A percentile compares a stretch with the other conserved stretches of the same genome.
These are phyloP conservation scores for Cladopsammia gracilis DNA, from an alignment of 64 coral and sea anemone genomes.

Conservation along the genomic window DNA sequence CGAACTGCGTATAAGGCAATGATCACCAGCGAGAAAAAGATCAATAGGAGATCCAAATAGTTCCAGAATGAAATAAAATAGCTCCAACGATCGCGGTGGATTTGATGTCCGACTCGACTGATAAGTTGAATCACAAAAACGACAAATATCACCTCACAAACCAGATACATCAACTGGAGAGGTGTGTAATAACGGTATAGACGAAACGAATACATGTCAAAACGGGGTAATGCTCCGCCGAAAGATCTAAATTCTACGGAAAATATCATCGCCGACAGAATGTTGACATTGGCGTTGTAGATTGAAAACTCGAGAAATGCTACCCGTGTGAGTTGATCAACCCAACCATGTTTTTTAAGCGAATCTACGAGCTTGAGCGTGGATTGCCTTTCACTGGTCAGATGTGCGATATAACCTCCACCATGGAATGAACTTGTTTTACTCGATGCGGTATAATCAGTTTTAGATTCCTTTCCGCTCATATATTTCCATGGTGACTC, in stretches of 20 bases:
- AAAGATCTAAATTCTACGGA: slow-evolving; percentile 53
- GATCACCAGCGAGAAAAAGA: slow-evolving; percentile 33
- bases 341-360: slow-evolving; percentile 32
- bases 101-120: slow-evolving; percentile 19
- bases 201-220: slow-evolving; percentile 72
- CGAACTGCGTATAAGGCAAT: slow-evolving; percentile 64
- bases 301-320: slow-evolving; percentile 73
- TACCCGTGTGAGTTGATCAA: slow-evolving; percentile 61
- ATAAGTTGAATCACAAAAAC: slow-evolving; percentile 56
- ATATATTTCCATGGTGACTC: slow-evolving; percentile 69
- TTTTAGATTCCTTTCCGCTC: slow-evolving; percentile 54
- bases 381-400: slow-evolving; percentile 10
- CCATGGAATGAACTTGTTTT: slow-evolving; percentile 1
- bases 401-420: slow-evolving; percentile 62
- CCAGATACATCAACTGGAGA: slow-evolving; percentile 59
- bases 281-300: slow-evolving; percentile 70
- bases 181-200: slow-evolving; percentile 69
- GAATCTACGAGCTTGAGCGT: not conserved
- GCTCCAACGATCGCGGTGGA: slow-evolving; percentile 6
- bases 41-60: slow-evolving; percentile 36
- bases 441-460: slow-evolving; percentile 46
- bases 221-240: slow-evolving; percentile 40
- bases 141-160: slow-evolving; percentile 71
- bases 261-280: slow-evolving; percentile 44
- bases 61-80: slow-evolving; percentile 78